These are phyloP conservation scores for Neotoma lepida DNA, from an alignment of 2,113 vertebrate genomes.

Conservation along the genomic window DNA sequence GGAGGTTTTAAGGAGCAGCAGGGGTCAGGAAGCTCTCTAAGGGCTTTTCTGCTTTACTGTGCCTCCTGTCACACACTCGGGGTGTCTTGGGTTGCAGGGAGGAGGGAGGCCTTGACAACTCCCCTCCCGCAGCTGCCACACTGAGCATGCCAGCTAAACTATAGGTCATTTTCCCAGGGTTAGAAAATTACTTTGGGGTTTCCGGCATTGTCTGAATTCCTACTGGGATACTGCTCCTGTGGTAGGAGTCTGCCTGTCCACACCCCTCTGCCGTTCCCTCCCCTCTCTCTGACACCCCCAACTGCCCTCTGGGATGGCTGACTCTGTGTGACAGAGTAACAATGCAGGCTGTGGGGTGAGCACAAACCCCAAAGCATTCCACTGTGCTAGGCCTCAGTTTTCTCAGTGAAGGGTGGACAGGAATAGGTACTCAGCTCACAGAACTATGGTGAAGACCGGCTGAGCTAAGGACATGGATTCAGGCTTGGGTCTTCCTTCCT, in stretches of 20 bases:
- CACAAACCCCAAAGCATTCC: not conserved
- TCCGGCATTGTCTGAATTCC: slow-evolving; percentile 79
- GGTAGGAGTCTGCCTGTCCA: slow-evolving; percentile 76
- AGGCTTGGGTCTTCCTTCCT: not conserved
- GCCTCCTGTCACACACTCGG: not conserved
- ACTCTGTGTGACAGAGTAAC: slow-evolving; percentile 26
- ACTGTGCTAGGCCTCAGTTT: not conserved
- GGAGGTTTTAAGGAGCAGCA: not conserved
- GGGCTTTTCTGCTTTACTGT: not conserved
- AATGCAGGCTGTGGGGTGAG: not conserved
- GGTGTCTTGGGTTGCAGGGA: not conserved
- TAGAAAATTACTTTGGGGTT: slow-evolving; percentile 74
- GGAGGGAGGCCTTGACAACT: not conserved
- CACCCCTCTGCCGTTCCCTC: not conserved
- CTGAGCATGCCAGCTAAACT: slow-evolving; percentile 22
- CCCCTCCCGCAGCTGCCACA: not conserved
- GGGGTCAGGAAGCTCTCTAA: not conserved
- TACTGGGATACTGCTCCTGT: slow-evolving; percentile 61
- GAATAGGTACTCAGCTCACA: not conserved
- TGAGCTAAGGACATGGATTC: not conserved
- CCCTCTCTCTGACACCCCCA: not conserved
- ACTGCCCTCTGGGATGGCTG: not conserved
- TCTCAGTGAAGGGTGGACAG: not conserved
- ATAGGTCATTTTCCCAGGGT: slow-evolving; percentile 58
- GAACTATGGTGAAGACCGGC: not conserved